Base-by-base conservation (phyloP, 35 echinoderm and acorn worm genomes). In the Acanthaster planci region DNA sequence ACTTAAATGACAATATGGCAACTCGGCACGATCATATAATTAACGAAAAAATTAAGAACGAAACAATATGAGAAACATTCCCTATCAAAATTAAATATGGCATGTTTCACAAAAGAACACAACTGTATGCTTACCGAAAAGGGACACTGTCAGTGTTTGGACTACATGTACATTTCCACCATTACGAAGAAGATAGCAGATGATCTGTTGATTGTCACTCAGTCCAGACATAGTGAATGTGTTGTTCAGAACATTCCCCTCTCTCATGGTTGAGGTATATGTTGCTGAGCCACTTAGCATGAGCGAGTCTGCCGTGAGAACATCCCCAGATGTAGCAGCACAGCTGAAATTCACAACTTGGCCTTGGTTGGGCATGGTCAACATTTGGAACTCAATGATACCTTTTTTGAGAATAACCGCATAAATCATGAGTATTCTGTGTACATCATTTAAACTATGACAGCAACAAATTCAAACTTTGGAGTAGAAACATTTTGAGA, bases 331-430 rank as follows among this genome's bases (percentile, higher is more conserved):
- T 27, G 60, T 68, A 68, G 60, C 60, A 22, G 60, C 60, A 68
- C 60, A 68, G 29, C 60, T 68, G 60, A 68, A 68, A 23, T 19
- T 15, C 23, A 68, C 60, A 68, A 23, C 60, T 34, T 68, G 60
- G 32, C 60, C 60, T 29, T 23, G 60, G 29, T 68, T 68, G 16
- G 60, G 23, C 60, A 30, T 64, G 7, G 59, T 68, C n/a, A 68
- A 32, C 19, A 34, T 68, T 34, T 68, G 60, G 8, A 68, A 68
- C 7, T 29, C 60, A 68, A 30, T 68, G 4, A 68, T 68, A 68
- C 60, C 60, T 68, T 30, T 68, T 68, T 0, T 0, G 1, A n/a
- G 5, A 34, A 68, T n/a, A 34, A 68, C 0, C 1, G 29, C 21
- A 68, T 12, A 34, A 1, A 0, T 47, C 12, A 47, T 47, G 12